Evolutionary conservation across 2,113 vertebrate species (phyloP).

Genomic region (Sylvia atricapilla): DNA sequence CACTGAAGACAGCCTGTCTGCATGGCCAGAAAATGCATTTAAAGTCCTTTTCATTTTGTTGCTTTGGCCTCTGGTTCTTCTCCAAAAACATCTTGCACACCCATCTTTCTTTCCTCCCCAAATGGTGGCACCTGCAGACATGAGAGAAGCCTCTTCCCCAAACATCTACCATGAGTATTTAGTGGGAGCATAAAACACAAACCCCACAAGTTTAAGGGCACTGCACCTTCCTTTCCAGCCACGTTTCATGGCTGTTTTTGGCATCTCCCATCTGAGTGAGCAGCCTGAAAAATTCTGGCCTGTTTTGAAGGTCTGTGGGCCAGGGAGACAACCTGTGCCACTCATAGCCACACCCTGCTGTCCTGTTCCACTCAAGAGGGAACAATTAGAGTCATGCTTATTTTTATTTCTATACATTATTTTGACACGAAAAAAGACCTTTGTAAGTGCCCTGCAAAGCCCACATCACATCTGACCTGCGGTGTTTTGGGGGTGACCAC

Average conservation of each 20-base stretch:
- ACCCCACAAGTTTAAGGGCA: background rate
- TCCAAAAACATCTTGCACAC: background rate
- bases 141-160: rapidly evolving
- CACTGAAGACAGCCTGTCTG: constrained; percentile 22
- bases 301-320: background rate
- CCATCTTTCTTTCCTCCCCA: background rate
- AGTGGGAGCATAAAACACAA: background rate
- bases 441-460: background rate
- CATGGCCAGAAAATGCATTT: constrained; percentile 3
- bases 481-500: background rate
- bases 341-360: background rate
- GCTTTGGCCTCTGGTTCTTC: background rate
- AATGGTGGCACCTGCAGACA: background rate
- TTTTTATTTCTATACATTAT: background rate
- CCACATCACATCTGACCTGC: background rate
- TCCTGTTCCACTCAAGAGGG: background rate
- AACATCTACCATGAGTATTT: background rate
- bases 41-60: constrained; percentile 33
- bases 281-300: background rate
- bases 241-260: background rate
- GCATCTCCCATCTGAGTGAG: background rate
- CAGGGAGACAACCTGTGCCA: background rate
- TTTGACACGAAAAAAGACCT: background rate
- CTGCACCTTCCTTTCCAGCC: background rate
- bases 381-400: rapidly evolving